phyloP scores from a whole-genome alignment of 1,140 invertebrate species.

The Drosophila saltans region DNA sequence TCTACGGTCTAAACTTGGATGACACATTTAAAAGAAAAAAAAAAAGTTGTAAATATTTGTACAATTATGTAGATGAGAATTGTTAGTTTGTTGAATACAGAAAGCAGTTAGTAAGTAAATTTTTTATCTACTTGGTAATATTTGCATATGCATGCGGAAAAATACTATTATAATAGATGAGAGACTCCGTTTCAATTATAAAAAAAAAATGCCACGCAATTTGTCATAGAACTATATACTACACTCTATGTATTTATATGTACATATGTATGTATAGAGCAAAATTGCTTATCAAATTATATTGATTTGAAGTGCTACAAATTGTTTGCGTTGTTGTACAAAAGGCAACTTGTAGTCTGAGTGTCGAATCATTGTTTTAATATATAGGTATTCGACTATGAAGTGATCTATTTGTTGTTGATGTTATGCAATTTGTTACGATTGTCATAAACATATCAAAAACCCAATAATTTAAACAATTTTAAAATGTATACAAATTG shows the following conservation, averaged over 20 bases:
- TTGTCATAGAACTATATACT: neutral
- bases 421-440: neutral
- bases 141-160: slow-evolving; percentile 5
- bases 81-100: neutral
- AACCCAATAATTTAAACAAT: too few relatives aligned
- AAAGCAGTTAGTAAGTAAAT: neutral
- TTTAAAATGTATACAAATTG: too few relatives aligned
- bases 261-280: neutral
- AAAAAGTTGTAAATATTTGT: slow-evolving; percentile 2
- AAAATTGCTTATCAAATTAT: slow-evolving; percentile 7
- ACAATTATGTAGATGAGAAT: neutral
- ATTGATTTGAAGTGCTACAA: slow-evolving; percentile 11
- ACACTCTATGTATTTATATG: too few relatives aligned
- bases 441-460: neutral
- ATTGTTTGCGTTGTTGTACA: neutral
- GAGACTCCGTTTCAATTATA: neutral
- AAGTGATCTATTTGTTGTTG: slow-evolving; percentile 1
- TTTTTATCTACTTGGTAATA: neutral
- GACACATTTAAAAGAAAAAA: neutral
- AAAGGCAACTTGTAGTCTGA: slow-evolving; percentile 2
- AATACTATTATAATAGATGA: neutral
- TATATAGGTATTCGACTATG: neutral
- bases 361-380: neutral
- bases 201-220: slow-evolving; percentile 12
- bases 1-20: neutral